Percentiles rank a stretch among this genome's conserved stretches.
These are phyloP conservation scores for Microctonus brassicae DNA, from an alignment of 2,888 invertebrate genomes.

Conservation along the genomic window DNA sequence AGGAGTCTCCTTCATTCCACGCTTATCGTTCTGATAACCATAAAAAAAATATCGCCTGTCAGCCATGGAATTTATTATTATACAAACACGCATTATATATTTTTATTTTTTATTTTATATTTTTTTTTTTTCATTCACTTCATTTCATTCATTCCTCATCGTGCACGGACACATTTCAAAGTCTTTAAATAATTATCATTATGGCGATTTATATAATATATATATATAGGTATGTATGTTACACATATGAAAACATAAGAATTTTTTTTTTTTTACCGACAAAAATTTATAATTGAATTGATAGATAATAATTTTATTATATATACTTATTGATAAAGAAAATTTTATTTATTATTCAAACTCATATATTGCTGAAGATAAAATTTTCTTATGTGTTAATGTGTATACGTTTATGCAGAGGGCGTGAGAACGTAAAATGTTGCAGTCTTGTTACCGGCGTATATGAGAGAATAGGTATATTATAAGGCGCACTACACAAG, in stretches of 20 bases:
- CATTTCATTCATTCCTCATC: background rate
- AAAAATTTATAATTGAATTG: too few species aligned
- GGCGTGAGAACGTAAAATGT: slow-evolving; percentile 62
- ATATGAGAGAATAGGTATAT: slow-evolving; percentile 46
- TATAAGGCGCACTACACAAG: slow-evolving; percentile 48
- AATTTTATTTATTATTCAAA: background rate
- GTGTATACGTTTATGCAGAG: slow-evolving; percentile 37
- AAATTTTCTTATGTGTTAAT: too few species aligned
- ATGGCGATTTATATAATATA: background rate
- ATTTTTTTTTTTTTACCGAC: background rate
- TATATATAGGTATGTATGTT: too few species aligned
- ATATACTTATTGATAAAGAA: too few species aligned
- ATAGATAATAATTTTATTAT: too few species aligned
- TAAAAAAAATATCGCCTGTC: slow-evolving; percentile 33
- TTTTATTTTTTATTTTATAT: background rate
- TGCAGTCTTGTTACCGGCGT: slow-evolving; percentile 46
- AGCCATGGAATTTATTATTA: background rate
- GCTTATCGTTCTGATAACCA: slow-evolving; percentile 34
- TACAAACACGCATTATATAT: slow-evolving; percentile 2
- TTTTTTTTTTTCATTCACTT: background rate
- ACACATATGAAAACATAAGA: background rate
- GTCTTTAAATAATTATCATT: background rate
- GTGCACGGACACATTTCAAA: background rate
- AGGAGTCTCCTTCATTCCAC: slow-evolving; percentile 35
- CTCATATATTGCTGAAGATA: too few species aligned